A percentile compares a stretch with the other conserved stretches of the same genome.
Evolutionary conservation across 2,888 invertebrate species (phyloP).

Genomic region (Amphipoea oculea): DNA sequence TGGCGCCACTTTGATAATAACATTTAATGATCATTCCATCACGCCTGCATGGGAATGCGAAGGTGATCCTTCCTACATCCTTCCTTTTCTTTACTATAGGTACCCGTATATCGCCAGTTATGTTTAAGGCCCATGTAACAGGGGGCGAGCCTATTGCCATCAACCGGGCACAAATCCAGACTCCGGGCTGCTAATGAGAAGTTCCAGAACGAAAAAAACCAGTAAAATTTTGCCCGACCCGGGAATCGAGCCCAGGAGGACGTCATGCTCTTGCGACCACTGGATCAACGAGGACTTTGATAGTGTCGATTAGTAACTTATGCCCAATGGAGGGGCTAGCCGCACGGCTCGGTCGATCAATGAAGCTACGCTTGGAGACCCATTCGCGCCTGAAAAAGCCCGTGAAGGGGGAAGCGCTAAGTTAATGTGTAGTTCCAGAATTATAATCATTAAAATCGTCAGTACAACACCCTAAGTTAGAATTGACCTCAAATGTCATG

Average conservation of each 20-base stretch:
- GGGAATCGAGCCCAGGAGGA: too few relatives aligned
- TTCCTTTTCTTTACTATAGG: too few relatives aligned
- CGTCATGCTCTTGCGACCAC: not conserved
- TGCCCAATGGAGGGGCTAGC: not conserved
- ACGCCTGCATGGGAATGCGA: not conserved
- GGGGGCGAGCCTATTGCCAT: not conserved
- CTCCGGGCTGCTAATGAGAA: not conserved
- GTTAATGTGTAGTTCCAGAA: too few relatives aligned
- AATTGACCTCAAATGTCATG: too few relatives aligned
- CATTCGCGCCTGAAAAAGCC: too few relatives aligned
- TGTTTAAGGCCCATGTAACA: not conserved
- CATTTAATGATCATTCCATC: not conserved
- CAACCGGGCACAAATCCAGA: not conserved
- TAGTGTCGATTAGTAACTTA: not conserved
- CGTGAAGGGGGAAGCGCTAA: too few relatives aligned
- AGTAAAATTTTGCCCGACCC: not conserved
- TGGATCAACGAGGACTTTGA: not conserved
- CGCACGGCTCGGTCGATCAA: not conserved
- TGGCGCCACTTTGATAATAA: slow-evolving; percentile 16
- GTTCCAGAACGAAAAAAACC: not conserved
- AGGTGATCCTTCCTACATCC: too few relatives aligned
- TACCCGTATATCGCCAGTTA: not conserved
- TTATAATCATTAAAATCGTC: too few relatives aligned
- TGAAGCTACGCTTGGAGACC: not conserved
- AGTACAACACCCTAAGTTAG: too few relatives aligned